Evolutionary conservation across 2,888 invertebrate genomes (phyloP).

Genomic region (Amiota communis): DNA sequence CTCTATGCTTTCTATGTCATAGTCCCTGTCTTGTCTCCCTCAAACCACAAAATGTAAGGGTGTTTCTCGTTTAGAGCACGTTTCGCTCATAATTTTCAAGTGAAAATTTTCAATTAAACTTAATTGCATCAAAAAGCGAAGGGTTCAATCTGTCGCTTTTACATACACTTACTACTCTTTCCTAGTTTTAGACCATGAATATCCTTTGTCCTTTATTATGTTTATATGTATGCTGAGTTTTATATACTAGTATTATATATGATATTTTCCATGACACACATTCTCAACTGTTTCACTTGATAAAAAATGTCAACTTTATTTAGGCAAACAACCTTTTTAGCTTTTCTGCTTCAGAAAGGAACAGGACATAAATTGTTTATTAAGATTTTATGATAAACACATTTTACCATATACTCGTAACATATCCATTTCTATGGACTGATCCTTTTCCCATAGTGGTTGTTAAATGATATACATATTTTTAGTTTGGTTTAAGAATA

Average conservation of each 20-base stretch:
- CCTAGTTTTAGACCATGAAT: not conserved
- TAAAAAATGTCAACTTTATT: not conserved
- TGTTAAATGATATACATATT: too few relatives aligned
- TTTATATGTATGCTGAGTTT: not conserved
- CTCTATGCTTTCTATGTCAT: constrained; percentile 55
- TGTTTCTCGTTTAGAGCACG: constrained; percentile 50
- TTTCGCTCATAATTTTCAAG: constrained; percentile 66
- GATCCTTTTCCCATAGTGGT: too few relatives aligned
- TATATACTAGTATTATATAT: not conserved
- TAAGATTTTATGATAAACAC: constrained; percentile 23
- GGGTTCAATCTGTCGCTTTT: constrained; percentile 59
- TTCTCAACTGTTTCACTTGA: not conserved
- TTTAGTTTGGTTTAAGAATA: too few relatives aligned
- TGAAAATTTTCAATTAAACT: constrained; percentile 68
- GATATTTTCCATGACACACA: not conserved
- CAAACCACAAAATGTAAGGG: not conserved
- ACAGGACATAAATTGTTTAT: constrained; percentile 23
- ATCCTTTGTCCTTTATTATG: not conserved
- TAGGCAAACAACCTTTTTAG: not conserved
- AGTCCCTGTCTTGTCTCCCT: not conserved
- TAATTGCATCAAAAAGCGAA: constrained; percentile 67
- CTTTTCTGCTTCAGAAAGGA: not conserved
- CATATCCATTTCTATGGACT: too few relatives aligned
- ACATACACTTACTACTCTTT: too few relatives aligned
- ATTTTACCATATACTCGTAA: not conserved